These are phyloP conservation scores for Petromus typicus DNA, from an alignment of 2,113 vertebrate species.

Conservation along the genomic window DNA sequence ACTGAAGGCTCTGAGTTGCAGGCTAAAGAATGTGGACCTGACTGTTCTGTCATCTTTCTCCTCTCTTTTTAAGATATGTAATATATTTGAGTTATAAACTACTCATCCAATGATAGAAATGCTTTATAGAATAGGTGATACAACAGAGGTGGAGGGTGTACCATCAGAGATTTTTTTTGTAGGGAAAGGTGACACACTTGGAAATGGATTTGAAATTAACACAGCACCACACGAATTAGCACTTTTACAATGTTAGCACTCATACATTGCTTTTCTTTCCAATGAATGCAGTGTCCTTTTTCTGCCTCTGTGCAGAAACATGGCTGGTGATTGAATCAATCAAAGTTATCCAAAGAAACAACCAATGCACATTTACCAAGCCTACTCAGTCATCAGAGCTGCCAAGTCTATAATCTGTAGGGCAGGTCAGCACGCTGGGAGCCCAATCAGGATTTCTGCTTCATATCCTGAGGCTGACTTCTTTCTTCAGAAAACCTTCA, in stretches of 20 bases:
- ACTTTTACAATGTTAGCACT: neutral
- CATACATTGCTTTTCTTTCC: neutral
- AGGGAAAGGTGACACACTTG: neutral
- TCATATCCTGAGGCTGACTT: neutral
- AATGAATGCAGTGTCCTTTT: neutral
- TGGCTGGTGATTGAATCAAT: neutral
- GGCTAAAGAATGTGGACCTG: neutral
- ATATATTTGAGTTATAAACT: neutral
- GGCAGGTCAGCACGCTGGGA: neutral
- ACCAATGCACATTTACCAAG: neutral
- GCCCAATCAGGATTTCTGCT: neutral
- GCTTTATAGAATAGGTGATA: neutral
- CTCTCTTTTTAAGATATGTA: neutral
- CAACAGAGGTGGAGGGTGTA: neutral
- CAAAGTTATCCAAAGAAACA: neutral
- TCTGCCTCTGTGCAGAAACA: neutral
- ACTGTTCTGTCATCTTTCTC: neutral
- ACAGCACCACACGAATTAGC: neutral
- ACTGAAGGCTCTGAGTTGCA: neutral
- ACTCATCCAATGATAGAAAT: neutral
- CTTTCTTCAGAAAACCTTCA: slow-evolving; percentile 31
- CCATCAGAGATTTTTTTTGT: neutral
- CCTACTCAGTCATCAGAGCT: neutral
- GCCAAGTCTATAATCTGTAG: neutral
- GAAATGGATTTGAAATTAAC: neutral